A percentile compares a stretch with the other conserved stretches of the same genome.
Evolutionary conservation across 1,140 invertebrate species (phyloP).

Genomic region (Anagrus nilaparvatae): DNA sequence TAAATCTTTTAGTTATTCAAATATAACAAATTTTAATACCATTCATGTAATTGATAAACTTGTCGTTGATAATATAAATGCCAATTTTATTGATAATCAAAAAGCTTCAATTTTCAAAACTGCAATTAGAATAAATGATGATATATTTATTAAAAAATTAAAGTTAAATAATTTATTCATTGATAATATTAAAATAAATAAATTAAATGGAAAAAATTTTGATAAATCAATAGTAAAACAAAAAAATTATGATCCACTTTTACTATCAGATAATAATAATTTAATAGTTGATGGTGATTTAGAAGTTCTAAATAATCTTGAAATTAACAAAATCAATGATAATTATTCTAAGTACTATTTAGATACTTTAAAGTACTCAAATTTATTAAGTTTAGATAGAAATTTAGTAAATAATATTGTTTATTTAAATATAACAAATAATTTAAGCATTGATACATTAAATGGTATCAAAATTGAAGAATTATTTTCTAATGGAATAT

Average conservation of each 20-base stretch:
- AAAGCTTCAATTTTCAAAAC: conserved; percentile 4
- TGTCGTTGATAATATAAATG: conserved; percentile 12
- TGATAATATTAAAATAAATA: conserved; percentile 11
- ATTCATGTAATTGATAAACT: conserved; percentile 7
- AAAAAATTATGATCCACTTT: background rate
- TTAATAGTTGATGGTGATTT: conserved; percentile 21
- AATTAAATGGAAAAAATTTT: conserved; percentile 2
- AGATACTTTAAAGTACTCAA: too few relatives aligned
- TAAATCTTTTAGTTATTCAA: conserved; percentile 1
- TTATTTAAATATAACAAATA: conserved; percentile 13
- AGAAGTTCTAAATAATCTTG: conserved; percentile 13
- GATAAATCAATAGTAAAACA: background rate
- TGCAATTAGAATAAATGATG: conserved; percentile 1
- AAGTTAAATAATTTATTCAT: conserved; percentile 15
- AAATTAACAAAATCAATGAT: conserved; percentile 14
- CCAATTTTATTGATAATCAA: conserved; percentile 15
- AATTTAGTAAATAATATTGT: too few relatives aligned
- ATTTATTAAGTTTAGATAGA: too few relatives aligned
- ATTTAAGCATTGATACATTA: conserved; percentile 15
- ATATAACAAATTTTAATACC: background rate
- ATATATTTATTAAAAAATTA: conserved; percentile 1
- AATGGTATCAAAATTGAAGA: conserved; percentile 11
- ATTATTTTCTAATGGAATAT: conserved; percentile 15
- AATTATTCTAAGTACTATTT: conserved; percentile 10
- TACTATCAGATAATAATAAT: background rate